Conservation (phyloP, 2,888 invertebrate genomes). For the Orgyia antiqua region DNA sequence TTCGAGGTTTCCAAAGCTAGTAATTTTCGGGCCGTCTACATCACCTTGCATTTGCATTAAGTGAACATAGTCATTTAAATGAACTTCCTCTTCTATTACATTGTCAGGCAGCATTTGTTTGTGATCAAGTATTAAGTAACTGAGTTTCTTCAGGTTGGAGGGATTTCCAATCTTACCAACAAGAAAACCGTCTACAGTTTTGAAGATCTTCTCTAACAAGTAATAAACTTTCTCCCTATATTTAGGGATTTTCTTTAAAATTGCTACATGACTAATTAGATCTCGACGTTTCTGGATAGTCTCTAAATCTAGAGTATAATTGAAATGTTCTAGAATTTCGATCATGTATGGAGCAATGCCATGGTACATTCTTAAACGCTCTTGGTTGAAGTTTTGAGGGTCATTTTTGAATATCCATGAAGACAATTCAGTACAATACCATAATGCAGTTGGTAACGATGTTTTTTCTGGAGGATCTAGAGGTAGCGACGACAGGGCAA, state of each 20-base stretch:
- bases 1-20: not conserved
- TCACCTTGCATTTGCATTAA: not conserved
- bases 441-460: not conserved
- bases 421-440: not conserved
- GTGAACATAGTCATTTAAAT: not conserved
- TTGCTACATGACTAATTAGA: not conserved
- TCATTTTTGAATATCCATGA: not conserved
- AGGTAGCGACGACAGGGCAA: not conserved
- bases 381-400: conserved; percentile 1
- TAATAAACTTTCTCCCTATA: not conserved
- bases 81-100: not conserved
- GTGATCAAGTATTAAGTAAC: conserved; percentile 1
- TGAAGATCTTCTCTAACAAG: conserved; percentile 1
- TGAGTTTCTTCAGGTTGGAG: conserved; percentile 1
- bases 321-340: conserved; percentile 1
- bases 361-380: conserved; percentile 1
- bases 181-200: conserved; percentile 1
- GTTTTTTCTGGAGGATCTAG: not conserved
- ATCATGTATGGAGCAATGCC: conserved; percentile 1
- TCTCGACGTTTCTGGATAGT: not conserved
- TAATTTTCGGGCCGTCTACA: not conserved
- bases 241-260: not conserved
- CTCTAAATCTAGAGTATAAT: not conserved
- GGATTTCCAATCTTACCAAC: conserved; percentile 1
- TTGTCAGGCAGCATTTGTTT: not conserved